phyloP scores from a whole-genome alignment of 2,113 vertebrate species.

The Deroptyus accipitrinus region DNA sequence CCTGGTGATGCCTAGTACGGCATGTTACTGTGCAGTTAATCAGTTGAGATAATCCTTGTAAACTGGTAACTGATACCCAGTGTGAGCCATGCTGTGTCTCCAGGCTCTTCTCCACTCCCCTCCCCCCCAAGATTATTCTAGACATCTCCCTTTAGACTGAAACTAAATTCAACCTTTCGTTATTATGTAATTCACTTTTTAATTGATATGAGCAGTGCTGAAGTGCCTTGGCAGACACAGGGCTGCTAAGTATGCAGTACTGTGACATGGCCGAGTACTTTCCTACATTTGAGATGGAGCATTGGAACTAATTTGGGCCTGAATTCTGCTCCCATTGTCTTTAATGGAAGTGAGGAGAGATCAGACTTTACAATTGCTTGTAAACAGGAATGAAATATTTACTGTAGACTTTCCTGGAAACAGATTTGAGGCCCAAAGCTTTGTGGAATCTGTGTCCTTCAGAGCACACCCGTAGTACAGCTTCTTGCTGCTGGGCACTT shows the following conservation, averaged over 20 bases:
- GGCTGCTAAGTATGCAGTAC: not conserved
- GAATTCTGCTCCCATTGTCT: accelerated
- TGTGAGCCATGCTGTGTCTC: not conserved
- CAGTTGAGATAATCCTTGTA: constrained; percentile 60
- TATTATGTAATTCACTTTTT: not conserved
- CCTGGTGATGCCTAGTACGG: constrained; percentile 46
- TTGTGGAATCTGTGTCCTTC: not conserved
- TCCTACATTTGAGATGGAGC: not conserved
- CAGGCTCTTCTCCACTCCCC: not conserved
- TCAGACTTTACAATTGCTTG: not conserved
- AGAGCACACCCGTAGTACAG: not conserved
- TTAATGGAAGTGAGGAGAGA: not conserved
- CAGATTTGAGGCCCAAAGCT: not conserved
- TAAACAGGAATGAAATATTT: not conserved
- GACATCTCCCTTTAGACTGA: not conserved
- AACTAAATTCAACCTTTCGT: not conserved
- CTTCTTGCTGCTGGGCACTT: not conserved
- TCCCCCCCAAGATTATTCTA: not conserved
- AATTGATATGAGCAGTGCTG: not conserved
- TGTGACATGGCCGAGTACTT: not conserved
- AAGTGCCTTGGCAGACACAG: not conserved
- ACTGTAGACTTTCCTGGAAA: not conserved
- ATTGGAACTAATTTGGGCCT: not conserved
- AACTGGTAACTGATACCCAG: constrained; percentile 66
- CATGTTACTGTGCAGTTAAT: constrained; percentile 70